These are phyloP conservation scores for Celastrina argiolus DNA, from an alignment of 2,888 invertebrate genomes.

Conservation along the genomic window DNA sequence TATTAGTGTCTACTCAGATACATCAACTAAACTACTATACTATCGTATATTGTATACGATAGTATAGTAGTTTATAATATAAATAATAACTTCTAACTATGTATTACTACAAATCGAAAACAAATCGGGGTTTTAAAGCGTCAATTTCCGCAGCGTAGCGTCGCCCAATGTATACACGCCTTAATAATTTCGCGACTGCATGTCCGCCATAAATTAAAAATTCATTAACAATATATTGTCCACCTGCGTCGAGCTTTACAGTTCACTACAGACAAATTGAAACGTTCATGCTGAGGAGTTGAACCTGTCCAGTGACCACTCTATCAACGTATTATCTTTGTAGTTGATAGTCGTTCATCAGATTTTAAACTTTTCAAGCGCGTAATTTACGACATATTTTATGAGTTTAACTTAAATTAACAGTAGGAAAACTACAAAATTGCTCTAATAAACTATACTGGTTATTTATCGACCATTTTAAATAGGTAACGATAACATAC, in stretches of 20 bases:
- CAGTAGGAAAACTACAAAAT: neutral
- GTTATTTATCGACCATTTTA: neutral
- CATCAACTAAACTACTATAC: too few species aligned
- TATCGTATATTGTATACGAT: too few species aligned
- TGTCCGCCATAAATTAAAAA: constrained; percentile 8
- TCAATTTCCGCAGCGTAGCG: neutral
- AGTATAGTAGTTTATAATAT: too few species aligned
- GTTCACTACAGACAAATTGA: neutral
- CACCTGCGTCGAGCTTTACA: neutral
- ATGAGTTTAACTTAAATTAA: neutral
- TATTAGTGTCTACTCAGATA: too few species aligned
- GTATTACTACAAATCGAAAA: too few species aligned
- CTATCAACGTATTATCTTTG: neutral
- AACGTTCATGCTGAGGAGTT: neutral
- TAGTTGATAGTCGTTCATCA: neutral
- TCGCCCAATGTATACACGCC: neutral
- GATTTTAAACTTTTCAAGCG: neutral
- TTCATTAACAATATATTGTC: constrained; percentile 8
- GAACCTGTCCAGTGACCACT: neutral
- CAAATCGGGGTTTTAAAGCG: neutral
- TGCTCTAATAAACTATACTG: neutral
- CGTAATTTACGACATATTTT: neutral
- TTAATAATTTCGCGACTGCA: constrained; percentile 1
- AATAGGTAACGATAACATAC: neutral
- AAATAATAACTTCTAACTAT: too few species aligned